Base-by-base conservation (phyloP, 2,888 invertebrate genomes). In the Dicranocentrus wangi region DNA sequence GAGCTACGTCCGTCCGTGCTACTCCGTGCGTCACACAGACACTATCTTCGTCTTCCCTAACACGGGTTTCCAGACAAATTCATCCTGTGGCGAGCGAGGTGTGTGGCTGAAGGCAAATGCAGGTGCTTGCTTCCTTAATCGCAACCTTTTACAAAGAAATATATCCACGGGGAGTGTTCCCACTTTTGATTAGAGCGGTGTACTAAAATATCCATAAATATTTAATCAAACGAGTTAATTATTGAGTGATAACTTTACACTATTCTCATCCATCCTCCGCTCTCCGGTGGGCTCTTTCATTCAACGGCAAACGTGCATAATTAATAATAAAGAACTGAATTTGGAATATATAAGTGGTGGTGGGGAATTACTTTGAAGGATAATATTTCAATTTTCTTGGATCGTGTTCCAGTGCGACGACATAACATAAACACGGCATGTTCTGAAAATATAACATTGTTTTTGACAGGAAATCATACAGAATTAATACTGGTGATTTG, bases 191-290 rank as follows among this genome's bases (percentile, higher is more conserved):
- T 32, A 32, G 39, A 32, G 19, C 10, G 17, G 28, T 28, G 61
- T 28, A n/a, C 3, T 55, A 27, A 27, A 60, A 10, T 17, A 32
- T 61, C 17, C 1, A 17, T 61, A 32, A 61, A 61, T 61, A 61
- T 61, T 61, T 61, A 17, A 32, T 61, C 23, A 23, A 32, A n/a
- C n/a, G 32, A 61, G 28, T 63, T 63, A 63, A 63, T 63, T 63
- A 42, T 42, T 13, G 23, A 63, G 63, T 63, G 63, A 42, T 42
- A 55, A 55, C 55, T 55, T 47, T n/a, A 10, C 47, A 47, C 7
- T 17, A 47, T 47, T 17, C 47, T 47, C 5, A 47, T 47, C 32
- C 10, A 32, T 7, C 32, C 32, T 10, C 10, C 5, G 32, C 32
- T 32, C 10, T n/a, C n/a, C n/a, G n/a, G n/a, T n/a, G n/a, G n/a